phyloP scores from a whole-genome alignment of 23 tunicate genomes.

The Ciona savignyi region DNA sequence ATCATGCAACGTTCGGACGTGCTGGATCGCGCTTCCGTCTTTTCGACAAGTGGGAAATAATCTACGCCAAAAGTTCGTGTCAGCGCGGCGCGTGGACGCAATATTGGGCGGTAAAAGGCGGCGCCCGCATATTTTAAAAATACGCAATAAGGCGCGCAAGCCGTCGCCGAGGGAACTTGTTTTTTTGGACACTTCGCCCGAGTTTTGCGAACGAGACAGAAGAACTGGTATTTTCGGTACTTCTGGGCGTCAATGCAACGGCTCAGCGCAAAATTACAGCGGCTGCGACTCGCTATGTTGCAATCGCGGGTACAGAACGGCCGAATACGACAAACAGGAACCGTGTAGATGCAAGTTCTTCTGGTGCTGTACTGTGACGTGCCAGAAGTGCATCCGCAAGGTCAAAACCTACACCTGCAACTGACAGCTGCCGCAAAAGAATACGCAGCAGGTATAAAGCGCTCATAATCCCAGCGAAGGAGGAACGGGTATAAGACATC shows the following conservation, averaged over 20 bases:
- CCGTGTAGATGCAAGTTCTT: constrained; percentile 53
- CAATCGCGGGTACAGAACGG: constrained; percentile 39
- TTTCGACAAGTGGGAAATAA: constrained; percentile 66
- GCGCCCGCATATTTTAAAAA: constrained; percentile 19
- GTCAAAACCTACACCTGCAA: constrained; percentile 44
- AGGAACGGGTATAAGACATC: no score
- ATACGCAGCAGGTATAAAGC: no score
- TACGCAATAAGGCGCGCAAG: constrained; percentile 14
- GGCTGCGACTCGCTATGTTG: constrained; percentile 53
- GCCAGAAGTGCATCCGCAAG: constrained; percentile 29
- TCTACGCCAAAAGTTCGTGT: constrained; percentile 15
- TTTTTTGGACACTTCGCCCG: constrained; percentile 34
- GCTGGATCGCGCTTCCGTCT: constrained; percentile 63
- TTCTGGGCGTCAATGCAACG: constrained; percentile 42
- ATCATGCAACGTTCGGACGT: constrained; percentile 55
- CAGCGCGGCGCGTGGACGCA: constrained; percentile 15
- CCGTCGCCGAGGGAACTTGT: constrained; percentile 41
- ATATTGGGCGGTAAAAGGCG: not conserved
- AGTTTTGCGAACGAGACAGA: constrained; percentile 34
- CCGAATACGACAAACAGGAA: constrained; percentile 23
- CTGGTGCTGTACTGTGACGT: constrained; percentile 70
- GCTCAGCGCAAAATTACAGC: constrained; percentile 4
- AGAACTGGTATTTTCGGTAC: constrained; percentile 37
- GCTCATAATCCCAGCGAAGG: no score
- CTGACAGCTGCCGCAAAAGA: no score